Evolutionary conservation across 2,797 vertebrate genomes (phyloP).

Genomic region (Pristis pectinata): DNA sequence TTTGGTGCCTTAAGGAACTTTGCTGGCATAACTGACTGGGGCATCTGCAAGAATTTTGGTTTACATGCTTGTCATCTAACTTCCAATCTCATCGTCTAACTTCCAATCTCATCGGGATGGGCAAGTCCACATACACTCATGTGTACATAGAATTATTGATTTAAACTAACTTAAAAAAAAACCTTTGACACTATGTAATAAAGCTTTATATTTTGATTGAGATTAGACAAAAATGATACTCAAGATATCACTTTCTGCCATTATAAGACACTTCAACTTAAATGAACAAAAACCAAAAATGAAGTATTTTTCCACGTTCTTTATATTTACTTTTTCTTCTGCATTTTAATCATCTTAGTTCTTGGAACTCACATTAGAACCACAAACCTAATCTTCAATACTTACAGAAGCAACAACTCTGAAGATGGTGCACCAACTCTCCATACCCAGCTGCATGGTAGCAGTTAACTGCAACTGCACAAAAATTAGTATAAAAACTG

Average conservation of each 20-base stretch:
- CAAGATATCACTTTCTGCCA: neutral
- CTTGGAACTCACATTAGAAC: neutral
- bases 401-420: neutral
- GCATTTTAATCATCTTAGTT: neutral
- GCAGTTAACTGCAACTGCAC: neutral
- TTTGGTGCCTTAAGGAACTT: neutral
- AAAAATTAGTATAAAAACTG: neutral
- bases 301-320: neutral
- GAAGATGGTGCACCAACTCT: neutral
- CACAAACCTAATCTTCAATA: constrained; percentile 22
- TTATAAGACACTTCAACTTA: neutral
- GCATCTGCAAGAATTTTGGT: neutral
- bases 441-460: neutral
- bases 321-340: neutral
- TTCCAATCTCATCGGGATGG: too few species aligned
- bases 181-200: neutral
- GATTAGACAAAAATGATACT: neutral
- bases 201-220: neutral
- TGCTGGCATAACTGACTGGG: neutral
- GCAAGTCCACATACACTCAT: neutral
- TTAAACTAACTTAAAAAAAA: neutral
- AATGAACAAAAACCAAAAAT: neutral
- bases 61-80: too few species aligned
- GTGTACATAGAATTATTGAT: neutral
- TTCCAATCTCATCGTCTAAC: too few species aligned